These are phyloP conservation scores for Corythornis leucogaster DNA, from an alignment of 2,797 vertebrate genomes.

Conservation along the genomic window DNA sequence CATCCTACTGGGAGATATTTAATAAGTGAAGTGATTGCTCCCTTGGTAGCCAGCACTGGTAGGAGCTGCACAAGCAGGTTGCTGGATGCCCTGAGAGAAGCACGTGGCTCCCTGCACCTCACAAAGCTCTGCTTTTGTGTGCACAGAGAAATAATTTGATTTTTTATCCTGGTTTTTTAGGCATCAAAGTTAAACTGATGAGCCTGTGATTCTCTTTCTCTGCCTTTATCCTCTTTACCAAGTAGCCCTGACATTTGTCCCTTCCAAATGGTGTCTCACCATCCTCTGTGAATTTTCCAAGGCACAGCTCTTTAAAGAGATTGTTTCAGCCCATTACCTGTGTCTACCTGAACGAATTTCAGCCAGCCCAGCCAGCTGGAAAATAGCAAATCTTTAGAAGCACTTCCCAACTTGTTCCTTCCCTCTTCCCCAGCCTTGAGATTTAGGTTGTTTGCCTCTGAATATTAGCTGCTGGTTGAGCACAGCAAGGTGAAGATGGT, in stretches of 20 bases:
- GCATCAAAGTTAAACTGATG: background rate
- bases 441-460: background rate
- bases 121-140: background rate
- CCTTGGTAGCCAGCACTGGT: too few relatives aligned
- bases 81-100: background rate
- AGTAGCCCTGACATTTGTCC: background rate
- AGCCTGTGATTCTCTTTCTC: background rate
- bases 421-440: background rate
- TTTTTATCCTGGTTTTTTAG: background rate
- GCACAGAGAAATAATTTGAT: background rate
- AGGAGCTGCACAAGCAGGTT: background rate
- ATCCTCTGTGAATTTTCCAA: background rate
- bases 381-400: background rate
- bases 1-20: background rate
- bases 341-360: background rate
- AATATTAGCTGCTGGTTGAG: background rate
- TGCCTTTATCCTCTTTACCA: background rate
- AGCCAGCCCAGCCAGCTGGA: background rate
- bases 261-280: rapidly evolving
- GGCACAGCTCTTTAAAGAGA: background rate
- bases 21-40: background rate
- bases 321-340: background rate
- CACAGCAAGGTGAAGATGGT: background rate
- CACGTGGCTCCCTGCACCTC: background rate
- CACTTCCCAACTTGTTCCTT: background rate